Base-by-base conservation (phyloP, 1,140 invertebrate species). In the Papilio polytes region DNA sequence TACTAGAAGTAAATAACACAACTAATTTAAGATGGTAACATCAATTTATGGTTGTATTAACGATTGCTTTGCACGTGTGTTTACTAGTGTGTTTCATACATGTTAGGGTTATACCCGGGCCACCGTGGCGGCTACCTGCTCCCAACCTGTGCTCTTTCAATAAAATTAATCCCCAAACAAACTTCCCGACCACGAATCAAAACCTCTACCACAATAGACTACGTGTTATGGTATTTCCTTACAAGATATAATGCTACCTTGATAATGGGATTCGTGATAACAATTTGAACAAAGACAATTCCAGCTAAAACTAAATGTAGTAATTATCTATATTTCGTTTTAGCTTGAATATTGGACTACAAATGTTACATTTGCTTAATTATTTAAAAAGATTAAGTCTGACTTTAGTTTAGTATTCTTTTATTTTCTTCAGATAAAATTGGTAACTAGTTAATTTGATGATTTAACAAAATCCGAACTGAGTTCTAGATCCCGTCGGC, bases 111-210 rank as follows among this genome's bases (percentile, higher is more conserved):
- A 78, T 22, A 53, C n/a, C 74, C 63, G 74, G 31, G 78, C 63
- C 78, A 59, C 53, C 82, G 22, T 48, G 81, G 85, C 82, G 80
- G 84, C 89, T 93, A 94, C 92, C 91, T 94, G 92, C 89, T 85
- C 85, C 79, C 88, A 91, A 92, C 89, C 91, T 90, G 89, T 80
- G 79, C 83, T 86, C 87, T 84, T 84, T 86, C 84, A 83, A 83
- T 76, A 84, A 83, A 84, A 82, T 83, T 94, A 92, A 94, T 92
- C 91, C 89, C 86, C 80, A 79, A 85, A 88, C 86, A 82, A 85
- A 88, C 85, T 85, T 78, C 74, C 82, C 83, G 84, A 87, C 89
- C 91, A 92, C 90, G 92, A 90, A 92, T 89, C 87, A 88, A 89
- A 90, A 84, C 85, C 85, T 82, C 78, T 80, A 80, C 79, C 72